Base-by-base conservation (phyloP, 2,113 vertebrate species). In the Boulengeromyrus knoepffleri region DNA sequence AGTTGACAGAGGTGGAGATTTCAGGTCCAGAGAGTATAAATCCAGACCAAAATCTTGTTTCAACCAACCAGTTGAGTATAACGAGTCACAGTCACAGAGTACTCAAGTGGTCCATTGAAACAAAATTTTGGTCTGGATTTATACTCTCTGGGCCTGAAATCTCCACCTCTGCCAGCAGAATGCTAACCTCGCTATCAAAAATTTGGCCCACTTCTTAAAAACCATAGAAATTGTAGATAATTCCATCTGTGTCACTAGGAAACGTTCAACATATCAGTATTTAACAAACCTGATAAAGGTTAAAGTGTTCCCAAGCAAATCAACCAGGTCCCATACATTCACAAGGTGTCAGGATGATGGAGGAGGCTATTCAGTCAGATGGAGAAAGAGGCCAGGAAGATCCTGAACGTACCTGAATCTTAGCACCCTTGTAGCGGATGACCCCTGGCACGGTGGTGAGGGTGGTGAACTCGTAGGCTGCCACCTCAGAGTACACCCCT, bases 381-480 rank as follows among this genome's bases (percentile, higher is more conserved):
- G 19, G 50, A 62, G 53, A 24, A 66, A 27, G 6, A 19, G 13
- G 47, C 17, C 1, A 42, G 19, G 88, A 31, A 6, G 36, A 27
- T 17, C n/a, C 27, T 74, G 15, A 0, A 8, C 90, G 91, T 95
- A 99, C 98, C 97, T 99, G 98, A 91, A 99, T 99, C 94, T 99
- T 99, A 93, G 98, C 99, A 89, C 98, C 99, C 95, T 99, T 99
- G 94, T 99, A 99, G 89, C 98, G 97, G 93, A 99, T 99, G 85
- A 99, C 99, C 53, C 99, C 98, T 31, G 98, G 98, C 84, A 99
- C 99, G 0, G 98, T 99, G 0, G 99, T 99, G 42, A 99, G 95
- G 0, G 99, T 99, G 39, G 99, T 99, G 94, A 99, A 99, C 91
- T 99, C 99, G 9, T 99, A 99, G 0, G 98, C 98, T 45, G 99